Percentiles rank a stretch among this genome's conserved stretches.
These are phyloP conservation scores for Myocastor coypus DNA, from an alignment of 2,113 vertebrate species.

Conservation along the genomic window DNA sequence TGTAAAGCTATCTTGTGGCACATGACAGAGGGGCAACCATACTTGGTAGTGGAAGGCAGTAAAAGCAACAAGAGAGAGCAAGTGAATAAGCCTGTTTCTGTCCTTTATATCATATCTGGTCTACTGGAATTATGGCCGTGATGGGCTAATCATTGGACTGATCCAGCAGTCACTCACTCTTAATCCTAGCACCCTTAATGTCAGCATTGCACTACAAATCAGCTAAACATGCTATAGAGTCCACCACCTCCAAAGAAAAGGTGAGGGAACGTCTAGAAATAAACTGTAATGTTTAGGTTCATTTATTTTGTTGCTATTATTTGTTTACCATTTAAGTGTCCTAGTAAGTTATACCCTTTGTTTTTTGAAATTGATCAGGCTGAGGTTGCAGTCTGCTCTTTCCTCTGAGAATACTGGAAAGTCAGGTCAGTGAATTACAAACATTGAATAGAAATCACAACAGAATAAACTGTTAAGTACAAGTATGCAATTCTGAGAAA, in stretches of 20 bases:
- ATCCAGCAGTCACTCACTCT: too few species aligned
- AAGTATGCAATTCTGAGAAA: slow-evolving; percentile 11
- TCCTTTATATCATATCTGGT: neutral
- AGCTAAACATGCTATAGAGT: neutral
- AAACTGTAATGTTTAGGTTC: neutral
- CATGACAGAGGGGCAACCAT: neutral
- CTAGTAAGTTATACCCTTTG: neutral
- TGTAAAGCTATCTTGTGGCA: neutral
- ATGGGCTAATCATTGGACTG: too few species aligned
- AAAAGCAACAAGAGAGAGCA: neutral
- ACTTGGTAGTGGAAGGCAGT: neutral
- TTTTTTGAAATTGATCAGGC: slow-evolving; percentile 6
- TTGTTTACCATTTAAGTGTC: neutral
- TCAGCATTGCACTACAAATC: neutral
- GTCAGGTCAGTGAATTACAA: slow-evolving; percentile 1
- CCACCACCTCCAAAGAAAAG: neutral
- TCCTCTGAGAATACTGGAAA: neutral
- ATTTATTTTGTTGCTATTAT: neutral
- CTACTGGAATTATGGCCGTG: neutral
- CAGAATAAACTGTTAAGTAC: neutral
- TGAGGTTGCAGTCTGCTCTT: neutral
- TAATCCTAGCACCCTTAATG: too few species aligned
- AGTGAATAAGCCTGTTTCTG: neutral
- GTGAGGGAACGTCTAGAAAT: neutral
- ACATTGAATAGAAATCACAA: neutral